These are phyloP conservation scores for Cylas formicarius DNA, from an alignment of 1,140 invertebrate species.

Conservation along the genomic window DNA sequence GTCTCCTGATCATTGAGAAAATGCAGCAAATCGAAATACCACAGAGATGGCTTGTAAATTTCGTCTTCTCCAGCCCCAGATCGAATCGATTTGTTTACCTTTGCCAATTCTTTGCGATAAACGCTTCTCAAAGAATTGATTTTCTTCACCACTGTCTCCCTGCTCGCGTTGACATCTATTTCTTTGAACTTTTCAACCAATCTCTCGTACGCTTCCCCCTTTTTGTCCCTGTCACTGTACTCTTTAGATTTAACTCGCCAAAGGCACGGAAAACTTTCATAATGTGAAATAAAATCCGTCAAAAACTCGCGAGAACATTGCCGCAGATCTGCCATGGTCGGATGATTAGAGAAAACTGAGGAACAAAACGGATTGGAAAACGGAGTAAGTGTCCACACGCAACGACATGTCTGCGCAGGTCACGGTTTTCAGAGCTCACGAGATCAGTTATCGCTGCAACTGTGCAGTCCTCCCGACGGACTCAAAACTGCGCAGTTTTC, in stretches of 20 bases:
- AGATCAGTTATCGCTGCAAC: no score
- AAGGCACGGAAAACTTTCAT: constrained; percentile 27
- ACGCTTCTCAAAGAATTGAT: constrained; percentile 32
- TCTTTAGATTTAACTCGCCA: constrained; percentile 34
- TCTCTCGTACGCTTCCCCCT: constrained; percentile 26
- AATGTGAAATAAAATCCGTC: constrained; percentile 26
- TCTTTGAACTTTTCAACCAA: constrained; percentile 31
- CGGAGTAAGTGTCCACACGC: no score
- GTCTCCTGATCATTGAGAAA: constrained; percentile 27
- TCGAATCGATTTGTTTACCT: constrained; percentile 5
- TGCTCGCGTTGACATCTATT: constrained; percentile 24
- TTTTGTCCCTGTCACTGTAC: constrained; percentile 29
- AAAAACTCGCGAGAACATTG: constrained; percentile 1
- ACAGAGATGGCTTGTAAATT: constrained; percentile 29
- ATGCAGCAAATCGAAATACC: constrained; percentile 4
- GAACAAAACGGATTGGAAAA: no score
- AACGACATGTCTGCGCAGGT: no score
- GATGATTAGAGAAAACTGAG: no score
- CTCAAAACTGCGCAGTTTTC: no score
- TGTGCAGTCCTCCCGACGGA: no score
- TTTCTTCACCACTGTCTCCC: constrained; percentile 32
- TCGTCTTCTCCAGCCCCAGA: constrained; percentile 14
- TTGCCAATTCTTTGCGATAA: constrained; percentile 7
- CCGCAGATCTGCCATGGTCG: not conserved
- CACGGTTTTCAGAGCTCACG: no score